Percentiles rank a stretch among this genome's conserved stretches.
Evolutionary conservation across 1,140 invertebrate genomes (phyloP).

Genomic region (Ruditapes philippinarum): DNA sequence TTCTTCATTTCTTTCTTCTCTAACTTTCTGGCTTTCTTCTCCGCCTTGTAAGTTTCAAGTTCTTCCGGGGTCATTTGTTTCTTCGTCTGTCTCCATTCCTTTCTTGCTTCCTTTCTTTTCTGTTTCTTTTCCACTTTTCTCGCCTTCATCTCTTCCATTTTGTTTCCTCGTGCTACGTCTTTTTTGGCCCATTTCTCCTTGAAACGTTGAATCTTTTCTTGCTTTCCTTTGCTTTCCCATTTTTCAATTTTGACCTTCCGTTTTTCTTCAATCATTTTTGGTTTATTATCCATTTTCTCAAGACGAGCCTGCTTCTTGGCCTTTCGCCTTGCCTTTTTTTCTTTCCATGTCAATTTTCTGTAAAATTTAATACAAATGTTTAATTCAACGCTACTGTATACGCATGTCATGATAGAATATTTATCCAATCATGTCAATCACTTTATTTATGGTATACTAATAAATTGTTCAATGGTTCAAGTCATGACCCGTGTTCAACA

Average conservation of each 20-base stretch:
- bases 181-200: slow-evolving; percentile 27
- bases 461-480: too few relatives aligned
- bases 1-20: neutral
- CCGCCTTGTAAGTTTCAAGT: neutral
- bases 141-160: neutral
- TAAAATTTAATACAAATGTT: neutral
- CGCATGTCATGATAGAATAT: too few relatives aligned
- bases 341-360: neutral
- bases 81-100: neutral
- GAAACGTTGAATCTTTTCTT: neutral
- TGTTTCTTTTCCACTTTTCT: slow-evolving; percentile 14
- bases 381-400: too few relatives aligned
- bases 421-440: too few relatives aligned
- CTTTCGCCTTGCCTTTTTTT: neutral
- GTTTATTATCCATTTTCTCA: neutral
- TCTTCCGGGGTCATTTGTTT: slow-evolving; percentile 7
- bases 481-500: too few relatives aligned
- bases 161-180: neutral
- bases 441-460: too few relatives aligned
- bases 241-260: neutral
- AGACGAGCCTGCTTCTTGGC: neutral
- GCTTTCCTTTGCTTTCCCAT: neutral
- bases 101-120: neutral
- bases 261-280: neutral
- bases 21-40: neutral